Percentiles rank a stretch among this genome's conserved stretches.
Evolutionary conservation across 2,113 vertebrate genomes (phyloP).

Genomic region (Nanorana parkeri): DNA sequence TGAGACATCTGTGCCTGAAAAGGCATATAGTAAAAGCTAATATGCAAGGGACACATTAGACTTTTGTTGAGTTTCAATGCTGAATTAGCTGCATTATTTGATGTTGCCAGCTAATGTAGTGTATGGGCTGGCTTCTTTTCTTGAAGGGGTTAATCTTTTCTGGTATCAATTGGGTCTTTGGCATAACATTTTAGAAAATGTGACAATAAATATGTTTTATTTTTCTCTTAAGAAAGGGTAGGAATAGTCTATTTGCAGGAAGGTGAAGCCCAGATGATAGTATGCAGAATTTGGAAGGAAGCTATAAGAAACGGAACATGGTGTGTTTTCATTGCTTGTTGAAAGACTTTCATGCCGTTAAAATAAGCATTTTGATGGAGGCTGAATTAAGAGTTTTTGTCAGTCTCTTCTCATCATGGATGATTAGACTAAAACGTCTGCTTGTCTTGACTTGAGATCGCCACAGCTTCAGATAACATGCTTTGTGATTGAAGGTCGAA

Average conservation of each 20-base stretch:
- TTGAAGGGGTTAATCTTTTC: slow-evolving; percentile 10
- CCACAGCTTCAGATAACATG: slow-evolving; percentile 98
- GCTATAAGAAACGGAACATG: slow-evolving; percentile 80
- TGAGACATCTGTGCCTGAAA: too few relatives aligned
- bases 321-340: slow-evolving; percentile 90
- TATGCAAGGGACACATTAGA: too few relatives aligned
- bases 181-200: too few relatives aligned
- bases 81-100: too few relatives aligned
- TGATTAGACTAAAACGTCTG: slow-evolving; percentile 99
- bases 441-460: slow-evolving; percentile 99
- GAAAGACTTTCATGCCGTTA: slow-evolving; percentile 97
- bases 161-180: background rate
- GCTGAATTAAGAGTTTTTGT: slow-evolving; percentile 98
- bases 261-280: slow-evolving; percentile 63
- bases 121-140: background rate
- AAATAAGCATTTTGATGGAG: slow-evolving; percentile 99
- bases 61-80: too few relatives aligned
- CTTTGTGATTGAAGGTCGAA: slow-evolving; percentile 99
- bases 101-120: too few relatives aligned
- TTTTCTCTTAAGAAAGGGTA: too few relatives aligned
- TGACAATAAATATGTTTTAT: too few relatives aligned
- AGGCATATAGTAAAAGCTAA: too few relatives aligned
- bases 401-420: slow-evolving; percentile 98
- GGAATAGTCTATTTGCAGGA: background rate
- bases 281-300: slow-evolving; percentile 84